Evolutionary conservation across 2,888 invertebrate genomes (phyloP).

Genomic region (Macrosiphum euphorbiae): DNA sequence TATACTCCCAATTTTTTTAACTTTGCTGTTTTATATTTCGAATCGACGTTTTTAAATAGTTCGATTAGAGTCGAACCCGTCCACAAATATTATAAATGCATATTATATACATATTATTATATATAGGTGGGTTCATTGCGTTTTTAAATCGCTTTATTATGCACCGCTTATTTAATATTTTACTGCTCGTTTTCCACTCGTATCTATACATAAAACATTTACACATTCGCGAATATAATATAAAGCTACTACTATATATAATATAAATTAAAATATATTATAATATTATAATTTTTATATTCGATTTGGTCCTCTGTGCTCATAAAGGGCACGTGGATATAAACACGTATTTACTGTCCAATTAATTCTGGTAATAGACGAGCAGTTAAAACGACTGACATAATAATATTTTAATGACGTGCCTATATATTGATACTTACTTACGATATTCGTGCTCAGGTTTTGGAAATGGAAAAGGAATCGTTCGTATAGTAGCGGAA

Average conservation of each 20-base stretch:
- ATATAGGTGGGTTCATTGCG: background rate
- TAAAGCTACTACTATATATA: background rate
- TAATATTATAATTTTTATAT: background rate
- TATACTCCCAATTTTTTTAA: background rate
- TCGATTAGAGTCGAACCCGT: background rate
- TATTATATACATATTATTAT: too few relatives aligned
- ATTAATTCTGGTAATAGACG: background rate
- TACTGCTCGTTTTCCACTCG: background rate
- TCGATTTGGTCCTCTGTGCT: background rate
- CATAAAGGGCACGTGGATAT: background rate
- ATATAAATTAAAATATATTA: background rate
- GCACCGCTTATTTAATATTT: background rate
- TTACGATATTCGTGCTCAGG: background rate
- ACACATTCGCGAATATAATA: background rate
- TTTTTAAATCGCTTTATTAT: constrained; percentile 1
- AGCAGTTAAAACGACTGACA: background rate
- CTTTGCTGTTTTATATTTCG: background rate
- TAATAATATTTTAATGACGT: background rate
- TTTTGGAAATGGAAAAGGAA: background rate
- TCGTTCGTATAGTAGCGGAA: background rate
- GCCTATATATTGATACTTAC: background rate
- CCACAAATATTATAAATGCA: background rate
- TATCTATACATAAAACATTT: background rate
- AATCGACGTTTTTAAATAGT: background rate
- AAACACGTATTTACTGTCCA: background rate